A percentile compares a stretch with the other conserved stretches of the same genome.
phyloP scores from a whole-genome alignment of 2,888 invertebrate species.

The Elysia crispata region DNA sequence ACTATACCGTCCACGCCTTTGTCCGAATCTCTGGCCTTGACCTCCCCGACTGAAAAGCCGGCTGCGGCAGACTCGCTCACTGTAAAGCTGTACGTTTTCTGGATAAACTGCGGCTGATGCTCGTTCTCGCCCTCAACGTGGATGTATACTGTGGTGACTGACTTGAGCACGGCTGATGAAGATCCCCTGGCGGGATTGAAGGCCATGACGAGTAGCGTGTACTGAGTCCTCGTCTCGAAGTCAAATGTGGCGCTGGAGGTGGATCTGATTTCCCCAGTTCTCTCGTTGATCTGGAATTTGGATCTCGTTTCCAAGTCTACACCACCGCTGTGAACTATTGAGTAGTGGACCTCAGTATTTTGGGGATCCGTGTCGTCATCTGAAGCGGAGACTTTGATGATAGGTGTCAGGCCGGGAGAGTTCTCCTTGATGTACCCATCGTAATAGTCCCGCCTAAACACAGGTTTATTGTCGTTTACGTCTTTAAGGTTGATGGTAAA shows the following conservation, averaged over 20 bases:
- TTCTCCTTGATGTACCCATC: slow-evolving; percentile 91
- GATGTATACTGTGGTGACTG: slow-evolving; percentile 60
- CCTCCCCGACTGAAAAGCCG: slow-evolving; percentile 63
- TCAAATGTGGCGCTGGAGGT: slow-evolving; percentile 85
- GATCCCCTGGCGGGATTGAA: slow-evolving; percentile 89
- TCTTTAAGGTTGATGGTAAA: slow-evolving; percentile 92
- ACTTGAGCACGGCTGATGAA: slow-evolving; percentile 52
- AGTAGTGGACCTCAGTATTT: slow-evolving; percentile 90
- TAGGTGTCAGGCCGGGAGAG: slow-evolving; percentile 84
- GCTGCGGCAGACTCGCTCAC: slow-evolving; percentile 69
- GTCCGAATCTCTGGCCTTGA: slow-evolving; percentile 70
- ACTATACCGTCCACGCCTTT: slow-evolving; percentile 79
- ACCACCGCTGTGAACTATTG: slow-evolving; percentile 80
- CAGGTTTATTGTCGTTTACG: slow-evolving; percentile 91
- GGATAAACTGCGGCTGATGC: slow-evolving; percentile 67
- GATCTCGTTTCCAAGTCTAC: slow-evolving; percentile 80
- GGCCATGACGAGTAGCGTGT: slow-evolving; percentile 87
- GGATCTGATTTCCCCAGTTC: slow-evolving; percentile 64
- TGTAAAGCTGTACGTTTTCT: slow-evolving; percentile 63
- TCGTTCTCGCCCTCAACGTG: slow-evolving; percentile 73
- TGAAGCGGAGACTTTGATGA: slow-evolving; percentile 83
- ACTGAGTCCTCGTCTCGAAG: slow-evolving; percentile 89
- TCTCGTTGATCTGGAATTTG: slow-evolving; percentile 86
- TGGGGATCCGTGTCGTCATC: slow-evolving; percentile 90
- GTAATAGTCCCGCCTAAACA: slow-evolving; percentile 87